A percentile compares a stretch with the other conserved stretches of the same genome.
Conservation (phyloP, 1,140 invertebrate species). For the Drosophila pallidifrons region DNA sequence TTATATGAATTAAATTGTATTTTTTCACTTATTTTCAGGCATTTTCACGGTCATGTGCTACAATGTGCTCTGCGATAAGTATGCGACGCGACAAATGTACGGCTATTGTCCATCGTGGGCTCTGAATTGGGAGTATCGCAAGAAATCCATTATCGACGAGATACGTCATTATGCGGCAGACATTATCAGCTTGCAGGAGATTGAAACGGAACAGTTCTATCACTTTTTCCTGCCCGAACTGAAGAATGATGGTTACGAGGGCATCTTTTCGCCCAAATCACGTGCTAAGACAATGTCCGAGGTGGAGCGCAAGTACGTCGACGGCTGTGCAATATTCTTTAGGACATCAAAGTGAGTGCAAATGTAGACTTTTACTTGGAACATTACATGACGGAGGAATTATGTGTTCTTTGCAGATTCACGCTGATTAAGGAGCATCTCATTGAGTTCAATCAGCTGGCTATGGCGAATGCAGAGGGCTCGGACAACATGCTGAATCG, state of each 20-base stretch:
- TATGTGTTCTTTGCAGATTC: constrained; percentile 89
- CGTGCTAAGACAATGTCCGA: constrained; percentile 99
- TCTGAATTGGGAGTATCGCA: constrained; percentile 98
- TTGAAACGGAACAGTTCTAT: constrained; percentile 99
- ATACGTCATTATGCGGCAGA: constrained; percentile 98
- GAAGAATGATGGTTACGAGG: constrained; percentile 96
- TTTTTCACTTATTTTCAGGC: constrained; percentile 87
- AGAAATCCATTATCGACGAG: constrained; percentile 98
- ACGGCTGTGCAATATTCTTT: constrained; percentile 99
- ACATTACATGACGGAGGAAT: not conserved
- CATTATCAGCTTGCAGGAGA: constrained; percentile 99
- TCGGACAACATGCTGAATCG: constrained; percentile 99
- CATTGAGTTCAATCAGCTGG: constrained; percentile 99
- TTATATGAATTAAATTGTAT: not conserved
- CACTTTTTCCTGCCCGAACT: constrained; percentile 98
- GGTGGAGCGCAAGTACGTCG: constrained; percentile 98
- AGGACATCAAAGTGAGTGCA: constrained; percentile 93
- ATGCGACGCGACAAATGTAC: constrained; percentile 98
- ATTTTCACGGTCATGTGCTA: constrained; percentile 99
- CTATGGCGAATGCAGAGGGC: constrained; percentile 99
- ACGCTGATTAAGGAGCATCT: constrained; percentile 97
- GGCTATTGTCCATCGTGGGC: constrained; percentile 99
- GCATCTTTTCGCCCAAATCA: constrained; percentile 99
- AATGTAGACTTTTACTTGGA: not conserved
- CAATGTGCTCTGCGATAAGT: constrained; percentile 99